Conservation (phyloP, 2,797 vertebrate species). For the Cynodonichthys magdalenae region DNA sequence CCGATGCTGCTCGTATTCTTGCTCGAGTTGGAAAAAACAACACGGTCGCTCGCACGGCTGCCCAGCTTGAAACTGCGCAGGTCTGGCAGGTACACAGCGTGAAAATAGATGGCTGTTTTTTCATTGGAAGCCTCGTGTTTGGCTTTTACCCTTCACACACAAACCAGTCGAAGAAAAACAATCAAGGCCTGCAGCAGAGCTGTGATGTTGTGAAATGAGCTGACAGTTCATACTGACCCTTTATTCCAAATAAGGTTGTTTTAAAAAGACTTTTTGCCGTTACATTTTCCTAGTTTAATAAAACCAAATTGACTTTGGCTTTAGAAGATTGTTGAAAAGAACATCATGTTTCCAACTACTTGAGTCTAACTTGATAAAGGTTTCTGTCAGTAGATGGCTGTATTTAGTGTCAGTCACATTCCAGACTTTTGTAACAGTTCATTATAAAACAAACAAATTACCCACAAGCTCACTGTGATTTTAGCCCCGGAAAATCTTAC, state of each 20-base stretch:
- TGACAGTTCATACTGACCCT: conserved; percentile 13
- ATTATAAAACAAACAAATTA: background rate
- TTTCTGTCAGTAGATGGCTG: conserved; percentile 73
- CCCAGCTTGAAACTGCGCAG: conserved; percentile 64
- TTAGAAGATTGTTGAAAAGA: conserved; percentile 25
- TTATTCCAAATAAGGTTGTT: conserved; percentile 1
- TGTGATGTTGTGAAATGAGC: conserved; percentile 28
- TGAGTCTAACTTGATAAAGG: conserved; percentile 53
- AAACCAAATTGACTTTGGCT: conserved; percentile 44
- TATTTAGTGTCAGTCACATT: conserved; percentile 36
- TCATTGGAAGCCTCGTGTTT: conserved; percentile 59
- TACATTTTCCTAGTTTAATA: conserved; percentile 19
- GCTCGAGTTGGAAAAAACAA: conserved; percentile 58
- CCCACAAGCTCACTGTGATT: background rate
- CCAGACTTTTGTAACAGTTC: background rate
- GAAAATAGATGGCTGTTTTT: conserved; percentile 68
- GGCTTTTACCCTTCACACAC: conserved; percentile 48
- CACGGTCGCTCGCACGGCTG: conserved; percentile 40
- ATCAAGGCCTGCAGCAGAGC: conserved; percentile 9
- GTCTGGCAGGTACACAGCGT: conserved; percentile 76
- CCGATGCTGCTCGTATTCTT: conserved; percentile 54
- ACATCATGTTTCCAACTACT: conserved; percentile 13
- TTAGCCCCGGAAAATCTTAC: conserved; percentile 76
- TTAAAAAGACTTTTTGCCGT: background rate
- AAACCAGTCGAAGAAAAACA: conserved; percentile 19